phyloP scores from a whole-genome alignment of 2,113 vertebrate genomes.

The Aptenodytes patagonicus region DNA sequence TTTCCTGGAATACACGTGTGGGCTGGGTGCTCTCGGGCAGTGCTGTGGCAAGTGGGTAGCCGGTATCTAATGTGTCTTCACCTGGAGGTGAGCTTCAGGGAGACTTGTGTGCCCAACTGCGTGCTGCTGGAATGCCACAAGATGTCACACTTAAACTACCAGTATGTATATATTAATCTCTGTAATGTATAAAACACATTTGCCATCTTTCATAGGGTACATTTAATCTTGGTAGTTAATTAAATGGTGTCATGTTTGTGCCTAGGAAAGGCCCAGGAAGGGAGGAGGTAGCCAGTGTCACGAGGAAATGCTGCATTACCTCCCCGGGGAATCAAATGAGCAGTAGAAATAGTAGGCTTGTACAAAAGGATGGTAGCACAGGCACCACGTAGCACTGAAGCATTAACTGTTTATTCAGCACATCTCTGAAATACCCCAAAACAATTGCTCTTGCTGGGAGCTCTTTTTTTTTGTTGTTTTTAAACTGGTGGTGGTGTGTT shows the following conservation, averaged over 20 bases:
- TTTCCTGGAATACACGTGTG: neutral
- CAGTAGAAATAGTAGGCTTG: neutral
- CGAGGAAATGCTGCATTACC: neutral
- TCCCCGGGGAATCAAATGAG: neutral
- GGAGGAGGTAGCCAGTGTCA: neutral
- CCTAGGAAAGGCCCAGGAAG: neutral
- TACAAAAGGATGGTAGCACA: too few species aligned
- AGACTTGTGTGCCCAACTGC: neutral
- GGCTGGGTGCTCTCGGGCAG: neutral
- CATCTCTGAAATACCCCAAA: neutral
- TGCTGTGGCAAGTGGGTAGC: neutral
- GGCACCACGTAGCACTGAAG: neutral
- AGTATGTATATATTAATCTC: neutral
- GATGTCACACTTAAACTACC: neutral
- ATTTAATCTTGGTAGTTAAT: rapidly evolving
- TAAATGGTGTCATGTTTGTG: neutral
- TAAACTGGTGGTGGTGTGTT: neutral
- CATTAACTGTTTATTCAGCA: neutral
- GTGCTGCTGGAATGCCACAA: neutral
- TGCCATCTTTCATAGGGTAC: neutral
- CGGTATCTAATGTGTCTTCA: too few species aligned
- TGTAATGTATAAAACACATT: neutral
- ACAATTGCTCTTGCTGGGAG: neutral
- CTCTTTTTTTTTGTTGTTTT: neutral
- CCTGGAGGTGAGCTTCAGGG: neutral